Percentiles rank a stretch among this genome's conserved stretches.
These are phyloP conservation scores for Lepeophtheirus salmonis DNA, from an alignment of 1,140 invertebrate species.

Conservation along the genomic window DNA sequence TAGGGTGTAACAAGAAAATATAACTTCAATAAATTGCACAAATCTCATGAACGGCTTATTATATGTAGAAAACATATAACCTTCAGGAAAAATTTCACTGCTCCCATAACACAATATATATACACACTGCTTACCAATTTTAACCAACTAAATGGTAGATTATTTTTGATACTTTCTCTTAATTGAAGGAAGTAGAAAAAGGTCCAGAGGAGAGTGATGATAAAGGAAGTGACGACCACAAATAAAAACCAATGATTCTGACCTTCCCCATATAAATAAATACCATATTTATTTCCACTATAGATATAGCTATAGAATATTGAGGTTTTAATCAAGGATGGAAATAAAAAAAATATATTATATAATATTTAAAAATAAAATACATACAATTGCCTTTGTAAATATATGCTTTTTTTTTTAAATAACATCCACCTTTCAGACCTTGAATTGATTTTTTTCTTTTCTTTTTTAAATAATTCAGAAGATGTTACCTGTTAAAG, in stretches of 20 bases:
- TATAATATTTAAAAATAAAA: too few species aligned
- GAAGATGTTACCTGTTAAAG: too few species aligned
- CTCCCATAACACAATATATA: too few species aligned
- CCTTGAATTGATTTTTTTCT: too few species aligned
- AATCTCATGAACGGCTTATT: neutral
- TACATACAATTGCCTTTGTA: too few species aligned
- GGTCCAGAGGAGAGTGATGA: constrained; percentile 54
- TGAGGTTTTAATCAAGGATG: too few species aligned
- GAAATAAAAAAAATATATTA: too few species aligned
- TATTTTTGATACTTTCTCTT: constrained; percentile 42
- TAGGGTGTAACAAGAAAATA: neutral
- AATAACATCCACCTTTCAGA: too few species aligned
- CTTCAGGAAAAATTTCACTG: neutral
- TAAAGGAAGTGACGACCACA: constrained; percentile 53
- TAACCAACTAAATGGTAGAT: constrained; percentile 56
- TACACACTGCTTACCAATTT: constrained; percentile 46
- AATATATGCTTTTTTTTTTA: too few species aligned
- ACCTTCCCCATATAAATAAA: constrained; percentile 4
- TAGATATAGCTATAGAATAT: too few species aligned
- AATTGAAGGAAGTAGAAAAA: constrained; percentile 56
- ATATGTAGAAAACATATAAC: neutral
- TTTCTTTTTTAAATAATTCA: too few species aligned
- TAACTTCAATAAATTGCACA: neutral
- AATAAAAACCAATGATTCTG: constrained; percentile 52
- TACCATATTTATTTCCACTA: constrained; percentile 32